Percentiles rank a stretch among this genome's conserved stretches.
These are phyloP conservation scores for Calidris pugnax DNA, from an alignment of 2,113 vertebrate species.

Conservation along the genomic window DNA sequence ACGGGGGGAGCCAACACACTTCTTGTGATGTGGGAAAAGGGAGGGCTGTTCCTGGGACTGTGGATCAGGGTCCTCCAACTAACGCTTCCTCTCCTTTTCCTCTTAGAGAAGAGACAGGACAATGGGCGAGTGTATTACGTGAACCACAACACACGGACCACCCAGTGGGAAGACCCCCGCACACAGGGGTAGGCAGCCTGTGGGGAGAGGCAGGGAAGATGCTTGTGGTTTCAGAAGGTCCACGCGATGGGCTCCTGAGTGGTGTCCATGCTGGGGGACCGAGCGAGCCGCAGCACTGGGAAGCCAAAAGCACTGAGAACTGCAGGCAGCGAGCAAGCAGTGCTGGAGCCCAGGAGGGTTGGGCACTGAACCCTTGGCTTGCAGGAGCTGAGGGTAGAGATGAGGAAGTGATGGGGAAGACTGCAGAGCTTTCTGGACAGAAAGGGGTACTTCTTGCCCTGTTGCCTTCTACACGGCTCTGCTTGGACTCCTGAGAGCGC, in stretches of 20 bases:
- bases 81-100: not conserved
- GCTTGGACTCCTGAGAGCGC: not conserved
- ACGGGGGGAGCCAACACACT: not conserved
- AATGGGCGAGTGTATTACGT: conserved; percentile 97
- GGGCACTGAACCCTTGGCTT: not conserved
- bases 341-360: not conserved
- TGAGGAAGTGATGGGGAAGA: not conserved
- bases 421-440: not conserved
- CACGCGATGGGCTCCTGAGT: accelerated
- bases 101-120: conserved; percentile 94
- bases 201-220: not conserved
- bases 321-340: not conserved
- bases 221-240: not conserved
- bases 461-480: not conserved
- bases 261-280: accelerated
- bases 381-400: not conserved
- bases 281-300: not conserved
- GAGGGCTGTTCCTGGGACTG: not conserved
- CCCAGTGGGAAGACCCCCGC: conserved; percentile 97
- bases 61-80: not conserved
- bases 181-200: conserved; percentile 89
- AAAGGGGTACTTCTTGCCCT: not conserved
- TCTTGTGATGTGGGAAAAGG: not conserved
- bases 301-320: not conserved
- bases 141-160: conserved; percentile 98